These are phyloP conservation scores for Limnephilus rhombicus DNA, from an alignment of 2,888 invertebrate genomes.

Conservation along the genomic window DNA sequence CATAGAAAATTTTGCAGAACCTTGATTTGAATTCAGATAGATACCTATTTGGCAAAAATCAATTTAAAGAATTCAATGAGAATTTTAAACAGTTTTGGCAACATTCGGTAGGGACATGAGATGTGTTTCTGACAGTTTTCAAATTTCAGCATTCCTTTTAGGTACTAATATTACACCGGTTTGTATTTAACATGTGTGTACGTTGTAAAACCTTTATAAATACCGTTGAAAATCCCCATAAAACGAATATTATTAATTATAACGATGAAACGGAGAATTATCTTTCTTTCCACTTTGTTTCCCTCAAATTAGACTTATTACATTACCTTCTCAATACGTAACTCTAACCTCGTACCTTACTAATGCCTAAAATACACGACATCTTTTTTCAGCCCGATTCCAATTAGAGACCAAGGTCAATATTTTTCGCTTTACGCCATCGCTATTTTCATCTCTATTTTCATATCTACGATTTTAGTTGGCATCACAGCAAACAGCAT, in stretches of 20 bases:
- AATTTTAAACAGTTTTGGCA: not conserved
- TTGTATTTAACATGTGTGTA: not conserved
- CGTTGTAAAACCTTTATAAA: not conserved
- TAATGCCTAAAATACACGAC: too few species aligned
- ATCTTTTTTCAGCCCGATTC: too few species aligned
- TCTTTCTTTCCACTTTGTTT: too few species aligned
- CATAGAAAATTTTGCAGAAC: not conserved
- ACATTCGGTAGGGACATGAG: slow-evolving; percentile 7
- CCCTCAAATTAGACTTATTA: not conserved
- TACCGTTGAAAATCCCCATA: not conserved
- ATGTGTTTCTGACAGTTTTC: slow-evolving; percentile 17
- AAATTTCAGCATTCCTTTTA: not conserved
- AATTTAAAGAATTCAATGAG: not conserved
- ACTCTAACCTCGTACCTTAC: not conserved
- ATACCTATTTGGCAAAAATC: not conserved
- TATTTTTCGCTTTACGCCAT: too few species aligned
- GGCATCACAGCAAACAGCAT: too few species aligned
- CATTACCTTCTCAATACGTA: not conserved
- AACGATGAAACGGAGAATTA: too few species aligned
- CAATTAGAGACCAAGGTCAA: too few species aligned
- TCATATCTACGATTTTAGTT: too few species aligned
- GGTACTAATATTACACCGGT: not conserved
- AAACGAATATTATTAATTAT: not conserved
- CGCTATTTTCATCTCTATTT: too few species aligned
- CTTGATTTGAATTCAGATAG: not conserved